Evolutionary conservation across 1,140 invertebrate genomes (phyloP).

Genomic region (Propsilocerus akamusi): DNA sequence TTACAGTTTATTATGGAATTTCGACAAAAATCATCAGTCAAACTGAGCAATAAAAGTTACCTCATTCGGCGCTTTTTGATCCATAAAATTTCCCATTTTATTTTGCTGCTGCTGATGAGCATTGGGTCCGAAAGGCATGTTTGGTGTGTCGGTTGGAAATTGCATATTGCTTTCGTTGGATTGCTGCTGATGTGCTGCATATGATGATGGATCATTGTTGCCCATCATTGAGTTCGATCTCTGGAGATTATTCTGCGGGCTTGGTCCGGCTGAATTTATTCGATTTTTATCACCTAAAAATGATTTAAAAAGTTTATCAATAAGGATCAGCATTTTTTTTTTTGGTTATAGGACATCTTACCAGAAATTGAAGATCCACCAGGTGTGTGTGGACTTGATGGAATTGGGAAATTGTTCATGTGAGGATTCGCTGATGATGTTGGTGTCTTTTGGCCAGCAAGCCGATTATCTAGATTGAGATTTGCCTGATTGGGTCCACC

Average conservation of each 20-base stretch:
- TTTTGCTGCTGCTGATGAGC: slow-evolving; percentile 9
- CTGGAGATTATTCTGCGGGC: slow-evolving; percentile 11
- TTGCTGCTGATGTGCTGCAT: background rate
- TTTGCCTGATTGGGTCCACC: background rate
- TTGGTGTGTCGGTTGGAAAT: background rate
- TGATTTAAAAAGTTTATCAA: background rate
- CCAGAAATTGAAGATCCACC: slow-evolving; percentile 4
- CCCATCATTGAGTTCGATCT: background rate
- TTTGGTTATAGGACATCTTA: background rate
- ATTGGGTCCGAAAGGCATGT: slow-evolving; percentile 1
- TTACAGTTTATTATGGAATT: background rate
- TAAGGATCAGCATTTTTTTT: background rate
- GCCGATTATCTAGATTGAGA: background rate
- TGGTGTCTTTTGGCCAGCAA: background rate
- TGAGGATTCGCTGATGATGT: background rate
- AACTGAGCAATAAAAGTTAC: background rate
- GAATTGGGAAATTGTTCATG: slow-evolving; percentile 24
- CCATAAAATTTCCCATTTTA: slow-evolving; percentile 2
- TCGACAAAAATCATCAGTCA: background rate
- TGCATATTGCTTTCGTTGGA: slow-evolving; percentile 2
- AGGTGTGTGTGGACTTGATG: slow-evolving; percentile 26
- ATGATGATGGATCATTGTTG: background rate
- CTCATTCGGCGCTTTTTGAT: background rate
- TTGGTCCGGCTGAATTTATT: slow-evolving; percentile 9
- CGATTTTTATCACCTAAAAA: slow-evolving; percentile 7